Percentiles rank a stretch among this genome's conserved stretches.
Evolutionary conservation across 1,140 invertebrate species (phyloP).

Genomic region (Ylistrum balloti): DNA sequence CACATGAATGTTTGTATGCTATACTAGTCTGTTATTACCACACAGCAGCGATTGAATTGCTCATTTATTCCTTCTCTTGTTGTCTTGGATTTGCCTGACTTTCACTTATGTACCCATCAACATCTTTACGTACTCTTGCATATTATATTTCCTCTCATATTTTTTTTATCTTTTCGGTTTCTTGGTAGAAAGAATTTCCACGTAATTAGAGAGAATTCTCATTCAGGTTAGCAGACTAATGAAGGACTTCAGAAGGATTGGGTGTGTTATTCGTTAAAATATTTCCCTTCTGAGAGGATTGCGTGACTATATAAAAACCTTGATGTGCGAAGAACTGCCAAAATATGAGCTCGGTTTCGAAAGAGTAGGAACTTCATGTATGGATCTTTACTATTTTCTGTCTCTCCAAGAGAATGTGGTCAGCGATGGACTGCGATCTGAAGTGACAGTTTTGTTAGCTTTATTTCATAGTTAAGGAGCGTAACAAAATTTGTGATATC

Average conservation of each 20-base stretch:
- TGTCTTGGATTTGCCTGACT: not conserved
- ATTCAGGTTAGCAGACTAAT: constrained; percentile 23
- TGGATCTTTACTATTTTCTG: not conserved
- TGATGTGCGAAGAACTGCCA: not conserved
- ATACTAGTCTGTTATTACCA: constrained; percentile 34
- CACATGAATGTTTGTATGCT: not conserved
- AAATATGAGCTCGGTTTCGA: constrained; percentile 1
- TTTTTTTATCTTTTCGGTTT: not conserved
- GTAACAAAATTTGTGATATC: not conserved
- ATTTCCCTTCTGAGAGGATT: not conserved
- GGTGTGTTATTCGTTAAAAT: constrained; percentile 20
- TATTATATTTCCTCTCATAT: not conserved
- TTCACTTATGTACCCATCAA: not conserved
- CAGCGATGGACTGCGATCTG: not conserved
- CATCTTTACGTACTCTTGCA: not conserved
- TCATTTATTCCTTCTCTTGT: not conserved
- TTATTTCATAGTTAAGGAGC: not conserved
- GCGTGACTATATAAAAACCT: not conserved
- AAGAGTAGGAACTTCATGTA: not conserved
- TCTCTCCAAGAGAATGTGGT: not conserved
- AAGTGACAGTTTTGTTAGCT: not conserved
- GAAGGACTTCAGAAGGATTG: constrained; percentile 9
- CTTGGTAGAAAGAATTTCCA: constrained; percentile 1
- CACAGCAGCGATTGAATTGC: not conserved
- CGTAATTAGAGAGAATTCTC: not conserved